These are phyloP conservation scores for Prunella strophiata DNA, from an alignment of 2,797 vertebrate genomes.

Conservation along the genomic window DNA sequence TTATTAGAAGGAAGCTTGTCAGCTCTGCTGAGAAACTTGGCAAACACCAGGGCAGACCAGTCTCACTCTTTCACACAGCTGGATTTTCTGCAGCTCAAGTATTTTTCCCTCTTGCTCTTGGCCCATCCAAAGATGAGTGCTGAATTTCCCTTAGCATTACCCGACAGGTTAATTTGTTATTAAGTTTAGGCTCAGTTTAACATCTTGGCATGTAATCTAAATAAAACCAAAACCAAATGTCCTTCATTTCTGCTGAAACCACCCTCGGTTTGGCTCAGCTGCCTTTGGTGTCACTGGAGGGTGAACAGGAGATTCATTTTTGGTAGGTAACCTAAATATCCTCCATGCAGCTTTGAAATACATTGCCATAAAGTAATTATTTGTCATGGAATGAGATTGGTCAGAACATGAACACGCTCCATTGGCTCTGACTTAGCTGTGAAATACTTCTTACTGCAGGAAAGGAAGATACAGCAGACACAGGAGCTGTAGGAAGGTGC, in stretches of 20 bases:
- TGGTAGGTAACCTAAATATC: constrained; percentile 36
- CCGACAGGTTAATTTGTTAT: constrained; percentile 66
- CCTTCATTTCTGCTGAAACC: constrained; percentile 31
- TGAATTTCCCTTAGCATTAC: constrained; percentile 58
- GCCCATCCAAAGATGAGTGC: constrained; percentile 49
- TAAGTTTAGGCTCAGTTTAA: constrained; percentile 64
- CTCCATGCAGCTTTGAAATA: not conserved
- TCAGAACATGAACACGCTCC: not conserved
- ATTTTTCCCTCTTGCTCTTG: constrained; percentile 28
- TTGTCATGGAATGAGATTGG: not conserved
- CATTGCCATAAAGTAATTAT: constrained; percentile 19
- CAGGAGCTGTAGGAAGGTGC: not conserved
- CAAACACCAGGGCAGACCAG: constrained; percentile 25
- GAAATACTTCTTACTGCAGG: constrained; percentile 43
- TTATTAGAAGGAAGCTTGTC: constrained; percentile 46
- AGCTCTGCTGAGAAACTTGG: constrained; percentile 59
- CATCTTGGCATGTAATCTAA: constrained; percentile 49
- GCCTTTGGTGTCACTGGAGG: constrained; percentile 6
- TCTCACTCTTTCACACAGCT: constrained; percentile 44
- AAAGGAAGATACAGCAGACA: constrained; percentile 21
- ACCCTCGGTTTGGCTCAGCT: constrained; percentile 54
- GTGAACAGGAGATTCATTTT: constrained; percentile 36
- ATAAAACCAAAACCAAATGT: constrained; percentile 65
- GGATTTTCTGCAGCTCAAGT: constrained; percentile 54
- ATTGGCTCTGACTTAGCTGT: constrained; percentile 54